These are phyloP conservation scores for Miniopterus natalensis DNA, from an alignment of 2,113 vertebrate genomes.

Conservation along the genomic window DNA sequence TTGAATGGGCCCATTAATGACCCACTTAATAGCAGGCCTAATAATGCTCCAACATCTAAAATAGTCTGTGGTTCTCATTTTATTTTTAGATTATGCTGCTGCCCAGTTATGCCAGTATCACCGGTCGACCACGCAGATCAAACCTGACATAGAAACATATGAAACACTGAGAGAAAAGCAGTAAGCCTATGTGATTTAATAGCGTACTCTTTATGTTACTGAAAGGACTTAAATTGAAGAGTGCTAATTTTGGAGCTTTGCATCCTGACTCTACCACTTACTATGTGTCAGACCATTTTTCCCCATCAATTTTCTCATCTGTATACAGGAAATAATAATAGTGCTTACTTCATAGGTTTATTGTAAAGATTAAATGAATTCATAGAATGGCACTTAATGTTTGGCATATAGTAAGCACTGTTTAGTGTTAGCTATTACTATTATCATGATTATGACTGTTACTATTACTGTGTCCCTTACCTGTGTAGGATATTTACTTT, in stretches of 20 bases:
- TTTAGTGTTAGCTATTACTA: too few species aligned
- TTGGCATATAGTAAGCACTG: too few species aligned
- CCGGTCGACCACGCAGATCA: slow-evolving; percentile 96
- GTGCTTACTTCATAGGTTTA: too few species aligned
- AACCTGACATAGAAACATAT: slow-evolving; percentile 95
- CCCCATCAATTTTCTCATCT: too few species aligned
- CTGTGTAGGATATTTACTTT: background rate
- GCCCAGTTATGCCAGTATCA: slow-evolving; percentile 99
- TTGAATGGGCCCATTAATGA: background rate
- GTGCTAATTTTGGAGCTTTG: too few species aligned
- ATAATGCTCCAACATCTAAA: background rate
- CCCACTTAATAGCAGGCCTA: background rate
- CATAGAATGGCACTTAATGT: too few species aligned
- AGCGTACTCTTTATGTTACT: too few species aligned
- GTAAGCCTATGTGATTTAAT: slow-evolving; percentile 85
- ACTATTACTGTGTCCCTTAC: background rate
- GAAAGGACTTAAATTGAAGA: too few species aligned
- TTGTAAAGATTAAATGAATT: too few species aligned
- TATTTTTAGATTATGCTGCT: slow-evolving; percentile 92
- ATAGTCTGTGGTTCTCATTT: background rate
- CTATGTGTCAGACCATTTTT: too few species aligned
- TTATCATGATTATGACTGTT: background rate
- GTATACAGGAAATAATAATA: too few species aligned
- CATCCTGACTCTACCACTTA: too few species aligned
- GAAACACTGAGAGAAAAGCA: slow-evolving; percentile 92